These are phyloP conservation scores for Sorex fumeus DNA, from an alignment of 2,113 vertebrate genomes.

Conservation along the genomic window DNA sequence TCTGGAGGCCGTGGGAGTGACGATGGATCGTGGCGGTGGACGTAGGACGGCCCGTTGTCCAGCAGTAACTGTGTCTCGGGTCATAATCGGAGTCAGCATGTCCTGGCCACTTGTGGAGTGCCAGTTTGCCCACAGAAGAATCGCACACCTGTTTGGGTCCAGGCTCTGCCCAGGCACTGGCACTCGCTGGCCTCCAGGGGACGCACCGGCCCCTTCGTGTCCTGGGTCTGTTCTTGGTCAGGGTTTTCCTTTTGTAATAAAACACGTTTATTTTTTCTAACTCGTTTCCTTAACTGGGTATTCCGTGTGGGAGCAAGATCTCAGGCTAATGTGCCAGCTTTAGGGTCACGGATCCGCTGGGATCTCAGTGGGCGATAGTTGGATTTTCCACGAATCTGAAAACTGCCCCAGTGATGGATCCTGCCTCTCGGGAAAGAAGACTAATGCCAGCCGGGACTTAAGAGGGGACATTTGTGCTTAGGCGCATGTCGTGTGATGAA, in stretches of 20 bases:
- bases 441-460: not conserved
- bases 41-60: not conserved
- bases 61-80: not conserved
- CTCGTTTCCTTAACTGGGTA: conserved; percentile 89
- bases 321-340: not conserved
- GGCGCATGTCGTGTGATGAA: not conserved
- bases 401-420: not conserved
- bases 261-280: conserved; percentile 51
- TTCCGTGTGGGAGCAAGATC: conserved; percentile 88
- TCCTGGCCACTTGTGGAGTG: not conserved
- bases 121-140: conserved; percentile 20
- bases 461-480: not conserved
- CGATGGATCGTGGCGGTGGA: not conserved
- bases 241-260: conserved; percentile 56
- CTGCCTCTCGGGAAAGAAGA: conserved; percentile 55
- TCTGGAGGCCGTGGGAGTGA: not conserved
- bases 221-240: conserved; percentile 44
- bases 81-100: conserved; percentile 1
- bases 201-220: not conserved
- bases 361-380: not conserved
- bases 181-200: not conserved
- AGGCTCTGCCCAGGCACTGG: not conserved
- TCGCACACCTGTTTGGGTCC: conserved; percentile 24
- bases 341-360: not conserved
- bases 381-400: conserved; percentile 35